Percentiles rank a stretch among this genome's conserved stretches.
Evolutionary conservation across 2,797 vertebrate genomes (phyloP).

Genomic region (Mastacembelus armatus): DNA sequence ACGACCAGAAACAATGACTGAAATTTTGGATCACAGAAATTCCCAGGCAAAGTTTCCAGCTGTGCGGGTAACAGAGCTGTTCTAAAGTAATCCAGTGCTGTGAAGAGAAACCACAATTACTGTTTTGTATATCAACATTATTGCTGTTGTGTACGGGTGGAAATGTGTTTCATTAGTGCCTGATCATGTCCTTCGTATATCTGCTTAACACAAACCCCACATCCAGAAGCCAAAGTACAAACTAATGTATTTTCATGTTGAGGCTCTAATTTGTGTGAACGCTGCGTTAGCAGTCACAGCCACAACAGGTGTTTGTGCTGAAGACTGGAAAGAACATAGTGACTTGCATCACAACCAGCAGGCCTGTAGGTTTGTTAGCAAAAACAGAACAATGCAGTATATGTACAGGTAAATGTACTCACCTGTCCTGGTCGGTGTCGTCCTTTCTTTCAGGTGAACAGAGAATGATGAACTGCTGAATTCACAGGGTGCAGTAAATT

Average conservation of each 20-base stretch:
- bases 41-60: conserved; percentile 88
- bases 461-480: background rate
- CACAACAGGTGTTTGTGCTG: conserved; percentile 57
- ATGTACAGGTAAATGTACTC: conserved; percentile 32
- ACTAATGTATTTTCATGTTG: conserved; percentile 18
- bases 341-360: background rate
- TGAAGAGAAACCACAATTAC: conserved; percentile 18
- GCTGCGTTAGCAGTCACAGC: background rate
- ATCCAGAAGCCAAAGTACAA: background rate
- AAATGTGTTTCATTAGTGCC: background rate
- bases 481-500: background rate
- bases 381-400: background rate
- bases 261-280: conserved; percentile 4
- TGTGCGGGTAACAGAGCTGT: conserved; percentile 70
- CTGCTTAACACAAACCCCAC: conserved; percentile 13
- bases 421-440: conserved; percentile 39
- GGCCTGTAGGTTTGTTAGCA: background rate
- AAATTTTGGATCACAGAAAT: conserved; percentile 78
- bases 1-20: conserved; percentile 92
- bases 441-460: background rate
- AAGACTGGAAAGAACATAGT: background rate
- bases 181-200: conserved; percentile 9
- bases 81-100: conserved; percentile 33
- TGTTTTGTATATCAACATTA: background rate
- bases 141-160: background rate